A percentile compares a stretch with the other conserved stretches of the same genome.
Conservation (phyloP, 2,113 vertebrate genomes). For the Nothocercus nigrocapillus region DNA sequence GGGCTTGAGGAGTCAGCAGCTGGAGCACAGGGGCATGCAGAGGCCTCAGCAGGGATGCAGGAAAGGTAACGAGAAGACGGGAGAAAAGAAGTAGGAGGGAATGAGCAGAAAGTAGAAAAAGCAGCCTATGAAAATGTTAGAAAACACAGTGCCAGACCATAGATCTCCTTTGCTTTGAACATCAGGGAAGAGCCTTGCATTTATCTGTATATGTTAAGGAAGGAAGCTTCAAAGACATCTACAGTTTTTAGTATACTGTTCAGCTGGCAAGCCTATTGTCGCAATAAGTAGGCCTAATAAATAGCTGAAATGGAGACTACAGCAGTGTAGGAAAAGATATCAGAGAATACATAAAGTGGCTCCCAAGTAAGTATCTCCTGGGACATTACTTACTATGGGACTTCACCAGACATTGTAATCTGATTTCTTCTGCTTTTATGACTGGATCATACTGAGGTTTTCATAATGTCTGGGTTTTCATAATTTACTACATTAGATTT, state of each 20-base stretch:
- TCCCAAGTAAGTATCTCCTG: rapidly evolving
- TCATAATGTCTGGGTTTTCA: not conserved
- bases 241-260: not conserved
- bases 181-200: not conserved
- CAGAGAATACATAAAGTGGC: not conserved
- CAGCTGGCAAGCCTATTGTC: not conserved
- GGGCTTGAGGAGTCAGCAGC: not conserved
- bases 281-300: not conserved
- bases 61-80: not conserved
- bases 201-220: not conserved
- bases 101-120: not conserved
- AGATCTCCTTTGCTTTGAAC: not conserved
- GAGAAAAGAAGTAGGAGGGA: not conserved
- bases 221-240: not conserved
- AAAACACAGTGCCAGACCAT: not conserved
- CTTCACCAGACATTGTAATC: not conserved
- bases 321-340: not conserved
- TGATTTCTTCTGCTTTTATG: not conserved
- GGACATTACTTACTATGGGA: not conserved
- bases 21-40: not conserved
- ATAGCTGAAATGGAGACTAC: not conserved
- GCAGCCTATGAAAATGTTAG: not conserved
- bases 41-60: not conserved
- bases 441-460: not conserved
- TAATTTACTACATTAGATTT: not conserved